A percentile compares a stretch with the other conserved stretches of the same genome.
phyloP scores from a whole-genome alignment of 2,797 vertebrate genomes.

The Gymnocypris eckloni region DNA sequence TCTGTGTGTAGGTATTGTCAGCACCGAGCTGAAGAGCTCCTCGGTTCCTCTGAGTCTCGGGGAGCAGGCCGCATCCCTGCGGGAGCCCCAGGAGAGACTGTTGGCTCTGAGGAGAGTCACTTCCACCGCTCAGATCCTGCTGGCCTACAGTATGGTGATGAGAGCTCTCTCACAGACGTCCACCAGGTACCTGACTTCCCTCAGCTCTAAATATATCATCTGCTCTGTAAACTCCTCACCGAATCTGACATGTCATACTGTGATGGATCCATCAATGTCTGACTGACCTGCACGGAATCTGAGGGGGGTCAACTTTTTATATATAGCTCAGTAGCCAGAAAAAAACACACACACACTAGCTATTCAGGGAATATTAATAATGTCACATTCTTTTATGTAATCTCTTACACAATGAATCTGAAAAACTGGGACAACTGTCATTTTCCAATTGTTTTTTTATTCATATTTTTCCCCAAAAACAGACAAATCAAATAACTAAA shows the following conservation, averaged over 20 bases:
- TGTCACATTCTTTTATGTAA: background rate
- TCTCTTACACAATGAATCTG: background rate
- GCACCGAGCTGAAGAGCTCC: constrained; percentile 73
- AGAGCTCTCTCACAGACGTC: constrained; percentile 80
- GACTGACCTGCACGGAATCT: background rate
- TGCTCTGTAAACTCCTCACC: background rate
- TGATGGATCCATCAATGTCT: constrained; percentile 22
- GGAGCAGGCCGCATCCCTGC: constrained; percentile 80
- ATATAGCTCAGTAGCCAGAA: background rate
- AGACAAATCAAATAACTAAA: too few species aligned
- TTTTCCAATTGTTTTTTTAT: background rate
- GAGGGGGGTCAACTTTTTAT: background rate
- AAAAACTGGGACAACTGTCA: background rate
- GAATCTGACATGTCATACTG: background rate
- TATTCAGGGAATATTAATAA: background rate
- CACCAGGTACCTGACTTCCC: constrained; percentile 70
- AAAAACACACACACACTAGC: background rate
- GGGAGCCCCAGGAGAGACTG: constrained; percentile 79
- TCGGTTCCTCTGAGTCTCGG: constrained; percentile 74
- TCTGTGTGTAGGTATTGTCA: constrained; percentile 65
- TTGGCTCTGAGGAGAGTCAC: constrained; percentile 81
- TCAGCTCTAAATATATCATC: background rate
- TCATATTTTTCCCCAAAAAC: too few species aligned
- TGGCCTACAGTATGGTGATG: constrained; percentile 85
- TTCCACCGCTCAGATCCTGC: constrained; percentile 81